Conservation (phyloP, 2,797 vertebrate genomes). For the Scomberomorus guttatus region DNA sequence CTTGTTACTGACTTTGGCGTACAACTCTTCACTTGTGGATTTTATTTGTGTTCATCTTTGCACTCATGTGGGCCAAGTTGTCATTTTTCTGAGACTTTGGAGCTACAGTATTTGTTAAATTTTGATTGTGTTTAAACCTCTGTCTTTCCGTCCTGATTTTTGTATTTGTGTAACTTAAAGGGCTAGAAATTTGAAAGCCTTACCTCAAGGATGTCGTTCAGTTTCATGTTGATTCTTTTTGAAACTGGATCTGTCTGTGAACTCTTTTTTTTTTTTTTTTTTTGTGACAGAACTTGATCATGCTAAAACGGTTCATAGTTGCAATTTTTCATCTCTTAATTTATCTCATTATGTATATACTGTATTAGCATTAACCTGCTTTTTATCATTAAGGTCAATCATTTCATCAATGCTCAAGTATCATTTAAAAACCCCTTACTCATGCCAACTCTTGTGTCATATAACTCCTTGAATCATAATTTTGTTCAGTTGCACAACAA, state of each 20-base stretch:
- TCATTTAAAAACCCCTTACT: conserved; percentile 20
- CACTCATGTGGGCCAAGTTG: conserved; percentile 52
- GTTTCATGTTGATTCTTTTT: conserved; percentile 36
- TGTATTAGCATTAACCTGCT: conserved; percentile 19
- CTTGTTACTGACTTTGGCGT: not conserved
- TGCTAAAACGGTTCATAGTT: conserved; percentile 29
- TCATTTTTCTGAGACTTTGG: conserved; percentile 29
- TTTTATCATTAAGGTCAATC: conserved; percentile 7
- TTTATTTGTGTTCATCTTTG: conserved; percentile 42
- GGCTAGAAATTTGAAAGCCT: conserved; percentile 68
- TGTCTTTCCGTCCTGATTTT: conserved; percentile 66
- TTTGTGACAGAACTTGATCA: conserved; percentile 24
- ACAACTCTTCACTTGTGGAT: conserved; percentile 12
- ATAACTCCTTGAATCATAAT: not conserved
- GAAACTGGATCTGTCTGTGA: conserved; percentile 51
- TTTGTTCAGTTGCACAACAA: conserved; percentile 13
- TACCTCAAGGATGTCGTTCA: conserved; percentile 70
- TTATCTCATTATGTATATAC: conserved; percentile 59
- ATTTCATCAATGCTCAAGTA: conserved; percentile 29
- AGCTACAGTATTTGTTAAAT: conserved; percentile 58
- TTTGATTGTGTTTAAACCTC: conserved; percentile 47
- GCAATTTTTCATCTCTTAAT: conserved; percentile 48
- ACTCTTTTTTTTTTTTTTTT: conserved; percentile 19
- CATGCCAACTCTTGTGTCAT: conserved; percentile 26
- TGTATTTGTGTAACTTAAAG: conserved; percentile 57